Conservation (phyloP, 2,797 vertebrate genomes). For the Vultur gryphus region DNA sequence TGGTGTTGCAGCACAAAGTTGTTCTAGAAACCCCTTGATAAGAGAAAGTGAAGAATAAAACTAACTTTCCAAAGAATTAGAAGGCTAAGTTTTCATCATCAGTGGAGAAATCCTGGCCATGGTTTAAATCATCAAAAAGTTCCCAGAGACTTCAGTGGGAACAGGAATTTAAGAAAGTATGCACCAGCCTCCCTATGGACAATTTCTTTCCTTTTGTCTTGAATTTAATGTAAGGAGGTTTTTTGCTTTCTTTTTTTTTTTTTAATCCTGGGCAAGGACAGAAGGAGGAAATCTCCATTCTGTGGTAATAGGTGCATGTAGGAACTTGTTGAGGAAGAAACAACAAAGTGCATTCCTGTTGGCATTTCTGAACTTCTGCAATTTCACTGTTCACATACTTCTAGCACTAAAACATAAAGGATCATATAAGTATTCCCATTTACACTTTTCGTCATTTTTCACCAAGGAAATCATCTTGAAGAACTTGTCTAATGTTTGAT, state of each 20-base stretch:
- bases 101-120: neutral
- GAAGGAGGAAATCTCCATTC: neutral
- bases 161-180: neutral
- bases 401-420: neutral
- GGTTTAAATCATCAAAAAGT: neutral
- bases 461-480: neutral
- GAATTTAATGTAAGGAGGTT: neutral
- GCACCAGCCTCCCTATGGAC: neutral
- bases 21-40: neutral
- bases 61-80: neutral
- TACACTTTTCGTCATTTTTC: neutral
- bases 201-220: neutral
- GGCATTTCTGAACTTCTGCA: neutral
- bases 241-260: neutral
- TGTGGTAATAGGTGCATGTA: neutral
- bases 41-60: neutral
- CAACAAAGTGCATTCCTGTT: neutral
- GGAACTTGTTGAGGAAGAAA: neutral
- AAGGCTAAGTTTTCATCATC: neutral
- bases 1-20: neutral
- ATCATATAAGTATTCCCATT: neutral
- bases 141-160: neutral
- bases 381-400: neutral
- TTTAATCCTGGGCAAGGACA: neutral
- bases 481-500: neutral